Evolutionary conservation across 2,113 vertebrate species (phyloP), one percentile per base, ranked within the genome.

Genomic region (Xenopus laevis): DNA sequence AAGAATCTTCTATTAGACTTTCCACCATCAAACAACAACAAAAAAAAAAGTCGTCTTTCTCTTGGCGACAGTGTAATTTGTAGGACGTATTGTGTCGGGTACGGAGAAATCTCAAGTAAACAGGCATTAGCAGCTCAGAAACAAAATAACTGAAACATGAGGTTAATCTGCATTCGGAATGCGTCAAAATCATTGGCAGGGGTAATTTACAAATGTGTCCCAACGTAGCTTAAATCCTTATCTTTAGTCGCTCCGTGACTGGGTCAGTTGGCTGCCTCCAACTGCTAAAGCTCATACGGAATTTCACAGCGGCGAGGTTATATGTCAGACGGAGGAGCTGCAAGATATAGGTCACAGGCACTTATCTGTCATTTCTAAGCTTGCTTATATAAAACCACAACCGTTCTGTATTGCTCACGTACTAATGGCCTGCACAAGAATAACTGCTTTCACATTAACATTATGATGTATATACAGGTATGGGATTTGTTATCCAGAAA

Each of bases 311-410:
- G 86, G 81, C 80, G 83, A 80, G 86, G 89, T 88, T 90, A 86
- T 90, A 86, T 81, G 85, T 89, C 84, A 88, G 86, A 89, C 84
- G 52, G 82, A 89, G 87, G 81, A 66, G 20, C 85, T 86, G 87
- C 86, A 91, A 91, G 89, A 91, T 91, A 91, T 88, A 91, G 89
- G 89, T 91, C 90, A 93, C 86, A 89, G 87, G 84, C 85, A 86
- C 87, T 89, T 91, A 90, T 89, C 88, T 86, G 71, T 85, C 87
- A 89, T 90, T 90, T 91, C 84, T 91, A 87, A 91, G 88, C 87
- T 88, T 91, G 85, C 90, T 92, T 89, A 88, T 87, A 89, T 87
- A 90, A 91, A 90, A 83, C 83, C 81, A 65, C 78, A 85, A 83
- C 47, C 15, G 13, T 13, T 50, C 11, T 13, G 11, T 50, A 13